phyloP scores from a whole-genome alignment of 2,888 invertebrate species.

The Dendrolimus pini region DNA sequence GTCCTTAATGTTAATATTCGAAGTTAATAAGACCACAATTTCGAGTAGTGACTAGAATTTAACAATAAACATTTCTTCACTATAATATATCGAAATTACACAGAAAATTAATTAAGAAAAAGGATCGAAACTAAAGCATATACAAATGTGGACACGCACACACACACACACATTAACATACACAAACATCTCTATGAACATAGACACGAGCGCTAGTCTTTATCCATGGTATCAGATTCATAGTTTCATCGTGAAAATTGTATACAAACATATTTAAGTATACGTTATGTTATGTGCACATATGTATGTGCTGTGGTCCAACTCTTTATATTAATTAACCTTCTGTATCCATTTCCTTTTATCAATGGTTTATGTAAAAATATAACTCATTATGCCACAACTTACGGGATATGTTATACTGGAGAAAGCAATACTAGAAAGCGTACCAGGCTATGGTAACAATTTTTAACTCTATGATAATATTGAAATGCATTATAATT shows the following conservation, averaged over 20 bases:
- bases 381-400: background rate
- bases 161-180: too few relatives aligned
- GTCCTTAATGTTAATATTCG: background rate
- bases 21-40: background rate
- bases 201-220: too few relatives aligned
- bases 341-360: too few relatives aligned
- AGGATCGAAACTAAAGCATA: background rate
- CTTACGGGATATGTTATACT: slow-evolving; percentile 14
- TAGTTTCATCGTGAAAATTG: too few relatives aligned
- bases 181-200: too few relatives aligned
- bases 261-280: too few relatives aligned
- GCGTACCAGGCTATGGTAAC: slow-evolving; percentile 52
- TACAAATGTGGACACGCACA: too few relatives aligned
- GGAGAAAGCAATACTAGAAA: slow-evolving; percentile 30
- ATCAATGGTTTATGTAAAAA: background rate
- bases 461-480: slow-evolving; percentile 42
- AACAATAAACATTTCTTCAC: background rate
- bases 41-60: slow-evolving; percentile 14
- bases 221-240: too few relatives aligned
- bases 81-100: too few relatives aligned
- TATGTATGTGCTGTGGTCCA: too few relatives aligned
- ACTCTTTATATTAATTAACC: too few relatives aligned
- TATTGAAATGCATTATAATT: slow-evolving; percentile 63
- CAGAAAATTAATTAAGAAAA: background rate
- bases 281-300: too few relatives aligned